A percentile compares a stretch with the other conserved stretches of the same genome.
Evolutionary conservation across 2,888 invertebrate species (phyloP).

Genomic region (Temnothorax rugatulus): DNA sequence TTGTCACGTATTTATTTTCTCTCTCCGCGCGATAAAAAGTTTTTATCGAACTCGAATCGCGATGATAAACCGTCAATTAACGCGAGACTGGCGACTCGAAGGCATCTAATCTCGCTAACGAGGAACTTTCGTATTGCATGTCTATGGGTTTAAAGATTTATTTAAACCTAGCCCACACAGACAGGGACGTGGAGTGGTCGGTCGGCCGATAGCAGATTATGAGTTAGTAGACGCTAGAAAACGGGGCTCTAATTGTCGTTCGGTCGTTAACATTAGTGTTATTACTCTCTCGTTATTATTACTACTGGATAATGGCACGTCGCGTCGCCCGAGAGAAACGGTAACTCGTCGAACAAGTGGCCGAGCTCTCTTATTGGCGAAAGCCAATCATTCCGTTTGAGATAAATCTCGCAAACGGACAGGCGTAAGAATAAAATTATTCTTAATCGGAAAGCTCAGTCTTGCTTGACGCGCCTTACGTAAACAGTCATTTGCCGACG

Average conservation of each 20-base stretch:
- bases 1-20: slow-evolving; percentile 6
- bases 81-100: slow-evolving; percentile 37
- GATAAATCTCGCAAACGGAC: slow-evolving; percentile 18
- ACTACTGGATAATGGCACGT: slow-evolving; percentile 65
- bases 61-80: slow-evolving; percentile 13
- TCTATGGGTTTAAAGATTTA: slow-evolving; percentile 36
- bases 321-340: slow-evolving; percentile 50
- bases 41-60: background rate
- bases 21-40: background rate
- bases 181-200: slow-evolving; percentile 54
- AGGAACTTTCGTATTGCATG: slow-evolving; percentile 62
- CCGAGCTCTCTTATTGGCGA: slow-evolving; percentile 29
- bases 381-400: slow-evolving; percentile 25
- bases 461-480: slow-evolving; percentile 35
- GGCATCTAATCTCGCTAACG: slow-evolving; percentile 55
- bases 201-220: slow-evolving; percentile 22
- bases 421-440: slow-evolving; percentile 46
- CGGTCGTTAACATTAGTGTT: slow-evolving; percentile 58
- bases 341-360: slow-evolving; percentile 40
- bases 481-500: slow-evolving; percentile 16
- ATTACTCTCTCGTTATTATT: slow-evolving; percentile 62
- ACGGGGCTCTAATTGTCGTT: slow-evolving; percentile 47
- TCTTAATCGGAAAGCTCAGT: slow-evolving; percentile 38
- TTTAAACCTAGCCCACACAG: slow-evolving; percentile 40
- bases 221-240: slow-evolving; percentile 54